Percentiles rank a stretch among this genome's conserved stretches.
These are phyloP conservation scores for Oceanites oceanicus DNA, from an alignment of 2,113 vertebrate species.

Conservation along the genomic window DNA sequence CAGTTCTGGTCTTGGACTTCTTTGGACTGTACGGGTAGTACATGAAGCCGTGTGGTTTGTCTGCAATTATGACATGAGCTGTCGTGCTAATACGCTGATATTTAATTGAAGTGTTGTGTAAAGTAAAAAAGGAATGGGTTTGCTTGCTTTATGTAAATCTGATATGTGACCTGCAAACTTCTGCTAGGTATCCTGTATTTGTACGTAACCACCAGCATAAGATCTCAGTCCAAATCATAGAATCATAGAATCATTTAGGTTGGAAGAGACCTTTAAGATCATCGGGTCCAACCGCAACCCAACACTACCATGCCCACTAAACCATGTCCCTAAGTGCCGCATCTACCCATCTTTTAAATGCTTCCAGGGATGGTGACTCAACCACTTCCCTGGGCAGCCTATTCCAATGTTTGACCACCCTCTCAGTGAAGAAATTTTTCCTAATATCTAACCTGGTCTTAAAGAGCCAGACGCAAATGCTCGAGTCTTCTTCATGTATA, in stretches of 20 bases:
- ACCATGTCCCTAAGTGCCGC: too few relatives aligned
- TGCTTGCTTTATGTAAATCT: background rate
- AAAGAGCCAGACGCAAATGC: background rate
- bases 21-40: too few relatives aligned
- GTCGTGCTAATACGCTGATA: background rate
- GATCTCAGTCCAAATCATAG: rapidly evolving
- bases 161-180: background rate
- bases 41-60: background rate
- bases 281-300: too few relatives aligned
- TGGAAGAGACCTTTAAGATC: too few relatives aligned
- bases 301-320: too few relatives aligned
- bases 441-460: too few relatives aligned
- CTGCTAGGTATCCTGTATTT: rapidly evolving
- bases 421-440: too few relatives aligned
- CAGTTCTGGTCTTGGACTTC: background rate
- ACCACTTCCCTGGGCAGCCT: too few relatives aligned
- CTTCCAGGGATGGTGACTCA: too few relatives aligned
- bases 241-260: too few relatives aligned
- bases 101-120: background rate
- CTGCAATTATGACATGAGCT: background rate
- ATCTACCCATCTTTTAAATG: too few relatives aligned
- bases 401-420: too few relatives aligned
- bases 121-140: background rate
- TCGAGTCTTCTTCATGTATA: background rate
- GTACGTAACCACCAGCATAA: background rate